Evolutionary conservation across 2,113 vertebrate species (phyloP).

Genomic region (Pelodiscus sinensis): DNA sequence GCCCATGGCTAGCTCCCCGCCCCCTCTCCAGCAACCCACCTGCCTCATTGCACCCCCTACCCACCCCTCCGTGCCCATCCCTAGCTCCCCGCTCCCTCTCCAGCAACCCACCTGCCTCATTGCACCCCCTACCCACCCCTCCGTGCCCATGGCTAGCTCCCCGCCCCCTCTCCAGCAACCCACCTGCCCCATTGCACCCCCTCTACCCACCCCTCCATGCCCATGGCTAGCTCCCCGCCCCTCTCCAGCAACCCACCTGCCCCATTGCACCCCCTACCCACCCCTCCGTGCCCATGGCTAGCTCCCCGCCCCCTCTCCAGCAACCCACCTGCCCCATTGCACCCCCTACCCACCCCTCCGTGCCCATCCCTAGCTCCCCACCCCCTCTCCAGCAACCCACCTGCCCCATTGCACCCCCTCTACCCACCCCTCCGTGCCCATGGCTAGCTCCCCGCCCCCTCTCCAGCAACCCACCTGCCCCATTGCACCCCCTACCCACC

Average conservation of each 20-base stretch:
- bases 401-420: background rate
- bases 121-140: background rate
- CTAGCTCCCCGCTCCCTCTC: background rate
- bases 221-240: background rate
- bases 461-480: fast-evolving
- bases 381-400: background rate
- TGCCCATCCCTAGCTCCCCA: background rate
- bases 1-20: background rate
- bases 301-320: background rate
- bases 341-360: background rate
- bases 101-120: fast-evolving
- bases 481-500: background rate
- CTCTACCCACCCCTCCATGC: background rate
- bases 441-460: too few relatives aligned
- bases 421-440: background rate
- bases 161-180: background rate
- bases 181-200: background rate
- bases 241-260: background rate
- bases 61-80: too few relatives aligned
- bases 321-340: fast-evolving
- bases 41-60: background rate
- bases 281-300: background rate
- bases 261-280: fast-evolving
- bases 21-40: background rate
- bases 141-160: background rate